A percentile compares a stretch with the other conserved stretches of the same genome.
Conservation (phyloP, 2,888 invertebrate genomes). For the Drosophila robusta region DNA sequence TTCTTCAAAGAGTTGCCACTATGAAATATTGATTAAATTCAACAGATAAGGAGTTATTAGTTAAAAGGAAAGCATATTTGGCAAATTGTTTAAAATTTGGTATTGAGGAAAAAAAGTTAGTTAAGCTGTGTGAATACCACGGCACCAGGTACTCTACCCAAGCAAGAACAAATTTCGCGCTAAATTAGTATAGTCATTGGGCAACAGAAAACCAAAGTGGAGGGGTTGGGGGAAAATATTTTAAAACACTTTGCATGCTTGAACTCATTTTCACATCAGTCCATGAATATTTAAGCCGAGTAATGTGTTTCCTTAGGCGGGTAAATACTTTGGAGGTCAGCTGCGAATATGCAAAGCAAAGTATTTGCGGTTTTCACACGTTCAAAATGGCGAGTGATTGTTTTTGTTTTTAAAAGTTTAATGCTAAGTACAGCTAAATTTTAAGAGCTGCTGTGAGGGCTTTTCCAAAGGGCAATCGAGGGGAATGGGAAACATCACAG, state of each 20-base stretch:
- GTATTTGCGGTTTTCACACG: slow-evolving; percentile 25
- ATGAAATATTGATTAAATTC: neutral
- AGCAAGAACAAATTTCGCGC: slow-evolving; percentile 1
- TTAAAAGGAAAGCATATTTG: neutral
- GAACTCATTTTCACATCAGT: slow-evolving; percentile 26
- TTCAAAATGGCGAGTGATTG: slow-evolving; percentile 9
- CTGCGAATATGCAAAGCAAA: slow-evolving; percentile 24
- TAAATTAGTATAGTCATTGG: slow-evolving; percentile 2
- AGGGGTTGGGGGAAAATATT: slow-evolving; percentile 1
- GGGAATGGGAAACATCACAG: slow-evolving; percentile 30
- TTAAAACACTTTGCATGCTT: slow-evolving; percentile 25
- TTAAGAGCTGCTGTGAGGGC: slow-evolving; percentile 17
- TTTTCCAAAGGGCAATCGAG: neutral
- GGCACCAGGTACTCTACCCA: no score
- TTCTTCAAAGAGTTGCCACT: no score
- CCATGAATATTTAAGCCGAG: slow-evolving; percentile 37
- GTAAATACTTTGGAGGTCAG: slow-evolving; percentile 9
- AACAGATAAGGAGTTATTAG: neutral
- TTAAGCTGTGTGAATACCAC: no score
- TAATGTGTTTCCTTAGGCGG: slow-evolving; percentile 19
- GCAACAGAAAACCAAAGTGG: no score
- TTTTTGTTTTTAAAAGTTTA: slow-evolving; percentile 35
- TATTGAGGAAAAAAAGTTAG: no score
- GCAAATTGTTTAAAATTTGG: neutral
- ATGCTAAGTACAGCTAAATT: slow-evolving; percentile 35